These are phyloP conservation scores for Pteria penguin DNA, from an alignment of 2,888 invertebrate species.

Conservation along the genomic window DNA sequence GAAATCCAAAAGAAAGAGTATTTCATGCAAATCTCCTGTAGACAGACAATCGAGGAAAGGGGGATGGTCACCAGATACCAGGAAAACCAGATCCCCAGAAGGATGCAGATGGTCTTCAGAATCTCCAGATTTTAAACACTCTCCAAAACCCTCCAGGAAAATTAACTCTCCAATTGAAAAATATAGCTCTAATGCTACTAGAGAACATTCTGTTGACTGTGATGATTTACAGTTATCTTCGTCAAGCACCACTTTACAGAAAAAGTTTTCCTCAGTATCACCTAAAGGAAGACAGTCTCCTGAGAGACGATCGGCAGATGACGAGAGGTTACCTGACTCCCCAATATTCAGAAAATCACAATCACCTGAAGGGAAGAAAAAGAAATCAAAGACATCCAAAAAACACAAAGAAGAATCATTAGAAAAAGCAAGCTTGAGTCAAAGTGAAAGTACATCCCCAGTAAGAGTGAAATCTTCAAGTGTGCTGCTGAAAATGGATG, in stretches of 20 bases:
- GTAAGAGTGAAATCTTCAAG: background rate
- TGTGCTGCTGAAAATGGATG: background rate
- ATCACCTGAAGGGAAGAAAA: conserved; percentile 1
- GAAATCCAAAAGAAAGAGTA: background rate
- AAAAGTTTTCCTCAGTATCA: too few relatives aligned
- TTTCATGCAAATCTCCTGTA: background rate
- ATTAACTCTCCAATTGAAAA: too few relatives aligned
- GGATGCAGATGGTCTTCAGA: background rate
- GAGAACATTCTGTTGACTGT: too few relatives aligned
- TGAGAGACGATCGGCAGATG: too few relatives aligned
- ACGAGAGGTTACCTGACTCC: background rate
- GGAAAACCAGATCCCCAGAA: background rate
- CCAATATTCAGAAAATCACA: background rate
- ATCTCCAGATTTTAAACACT: background rate
- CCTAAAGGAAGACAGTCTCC: too few relatives aligned
- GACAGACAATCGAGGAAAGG: background rate
- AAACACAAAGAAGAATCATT: background rate
- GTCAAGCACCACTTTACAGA: too few relatives aligned
- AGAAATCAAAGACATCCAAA: background rate
- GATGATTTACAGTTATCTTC: background rate
- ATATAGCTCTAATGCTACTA: too few relatives aligned
- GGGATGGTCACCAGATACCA: background rate
- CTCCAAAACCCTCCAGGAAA: too few relatives aligned
- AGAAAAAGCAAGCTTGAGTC: background rate
- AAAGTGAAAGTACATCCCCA: background rate